These are phyloP conservation scores for Brotogeris chrysoptera DNA, from an alignment of 2,797 vertebrate genomes.

Conservation along the genomic window DNA sequence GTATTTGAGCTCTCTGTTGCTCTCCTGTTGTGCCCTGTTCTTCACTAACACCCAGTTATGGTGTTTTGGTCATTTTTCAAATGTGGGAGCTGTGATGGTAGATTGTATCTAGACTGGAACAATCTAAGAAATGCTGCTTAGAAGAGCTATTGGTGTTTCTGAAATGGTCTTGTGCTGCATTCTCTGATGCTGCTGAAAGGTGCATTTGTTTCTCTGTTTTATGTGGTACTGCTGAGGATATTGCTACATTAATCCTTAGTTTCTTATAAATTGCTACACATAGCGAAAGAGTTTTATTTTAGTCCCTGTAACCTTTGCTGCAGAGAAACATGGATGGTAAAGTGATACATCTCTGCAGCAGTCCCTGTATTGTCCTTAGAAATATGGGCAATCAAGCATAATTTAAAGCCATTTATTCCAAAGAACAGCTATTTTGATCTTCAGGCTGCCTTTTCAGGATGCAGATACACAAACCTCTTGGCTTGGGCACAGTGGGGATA, in stretches of 20 bases:
- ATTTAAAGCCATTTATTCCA: not conserved
- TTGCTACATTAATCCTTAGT: not conserved
- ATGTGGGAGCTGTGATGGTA: not conserved
- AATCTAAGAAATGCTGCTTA: not conserved
- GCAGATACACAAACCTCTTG: not conserved
- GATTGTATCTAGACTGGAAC: not conserved
- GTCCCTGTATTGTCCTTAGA: not conserved
- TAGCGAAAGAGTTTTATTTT: not conserved
- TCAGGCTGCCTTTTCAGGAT: not conserved
- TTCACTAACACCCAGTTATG: not conserved
- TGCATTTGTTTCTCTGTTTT: not conserved
- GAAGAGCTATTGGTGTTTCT: not conserved
- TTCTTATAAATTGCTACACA: not conserved
- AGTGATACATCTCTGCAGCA: not conserved
- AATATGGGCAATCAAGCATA: not conserved
- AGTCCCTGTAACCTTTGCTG: not conserved
- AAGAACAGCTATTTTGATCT: not conserved
- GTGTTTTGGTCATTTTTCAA: not conserved
- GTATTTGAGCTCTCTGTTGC: not conserved
- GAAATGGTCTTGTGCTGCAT: not conserved
- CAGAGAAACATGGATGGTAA: fast-evolving
- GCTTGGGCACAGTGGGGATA: not conserved
- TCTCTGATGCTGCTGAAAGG: not conserved
- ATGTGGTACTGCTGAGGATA: not conserved
- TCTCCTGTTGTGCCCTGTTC: not conserved